These are phyloP conservation scores for Melanostoma mellinum DNA, from an alignment of 2,888 invertebrate genomes.

Conservation along the genomic window DNA sequence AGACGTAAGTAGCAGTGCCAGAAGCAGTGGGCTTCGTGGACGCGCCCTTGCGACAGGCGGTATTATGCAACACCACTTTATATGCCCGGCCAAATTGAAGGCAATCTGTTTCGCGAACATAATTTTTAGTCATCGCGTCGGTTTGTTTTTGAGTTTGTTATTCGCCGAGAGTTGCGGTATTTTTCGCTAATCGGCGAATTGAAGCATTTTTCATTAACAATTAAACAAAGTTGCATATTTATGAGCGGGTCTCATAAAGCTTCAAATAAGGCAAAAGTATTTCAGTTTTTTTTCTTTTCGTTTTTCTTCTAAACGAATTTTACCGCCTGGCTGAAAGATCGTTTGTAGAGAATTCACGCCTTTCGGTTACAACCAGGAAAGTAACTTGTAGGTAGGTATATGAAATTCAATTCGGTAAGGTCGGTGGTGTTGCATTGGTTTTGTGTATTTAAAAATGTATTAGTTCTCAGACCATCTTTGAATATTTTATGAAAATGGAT, in stretches of 20 bases:
- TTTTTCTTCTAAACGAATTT: background rate
- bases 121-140: conserved; percentile 59
- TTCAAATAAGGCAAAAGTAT: conserved; percentile 13
- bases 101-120: conserved; percentile 60
- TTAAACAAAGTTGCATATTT: conserved; percentile 58
- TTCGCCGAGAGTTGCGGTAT: conserved; percentile 50
- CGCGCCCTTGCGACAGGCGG: conserved; percentile 59
- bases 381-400: background rate
- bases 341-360: background rate
- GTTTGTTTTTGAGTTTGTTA: conserved; percentile 57
- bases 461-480: too few relatives aligned
- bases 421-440: background rate
- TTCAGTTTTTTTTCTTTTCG: background rate
- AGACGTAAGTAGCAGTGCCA: conserved; percentile 61
- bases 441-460: background rate
- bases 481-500: background rate
- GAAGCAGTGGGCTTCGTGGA: conserved; percentile 52
- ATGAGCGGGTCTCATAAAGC: conserved; percentile 26
- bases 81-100: conserved; percentile 56
- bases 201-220: conserved; percentile 57
- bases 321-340: background rate
- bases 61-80: conserved; percentile 64
- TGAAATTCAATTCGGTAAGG: background rate
- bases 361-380: background rate
- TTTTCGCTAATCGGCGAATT: conserved; percentile 60